Conservation (phyloP, 2,888 invertebrate genomes). For the Hirtodrosophila alboralis region DNA sequence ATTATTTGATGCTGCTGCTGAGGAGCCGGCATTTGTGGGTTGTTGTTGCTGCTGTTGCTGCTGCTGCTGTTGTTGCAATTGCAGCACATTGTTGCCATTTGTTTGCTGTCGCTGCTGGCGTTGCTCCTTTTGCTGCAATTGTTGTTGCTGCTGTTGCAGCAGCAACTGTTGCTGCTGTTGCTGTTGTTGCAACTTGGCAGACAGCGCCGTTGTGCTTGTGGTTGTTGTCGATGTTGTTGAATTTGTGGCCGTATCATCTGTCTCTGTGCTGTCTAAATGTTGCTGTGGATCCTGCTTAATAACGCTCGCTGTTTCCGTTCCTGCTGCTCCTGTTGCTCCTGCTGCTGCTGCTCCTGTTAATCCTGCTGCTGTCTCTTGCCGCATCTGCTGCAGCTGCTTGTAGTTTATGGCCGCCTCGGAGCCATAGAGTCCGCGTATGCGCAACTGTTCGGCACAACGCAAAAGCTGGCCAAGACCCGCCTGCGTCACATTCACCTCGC, state of each 20-base stretch:
- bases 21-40: constrained; percentile 38
- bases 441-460: constrained; percentile 92
- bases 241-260: constrained; percentile 71
- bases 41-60: constrained; percentile 51
- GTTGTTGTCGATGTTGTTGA: constrained; percentile 76
- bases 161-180: constrained; percentile 42
- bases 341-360: constrained; percentile 10
- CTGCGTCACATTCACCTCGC: constrained; percentile 94
- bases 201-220: constrained; percentile 58
- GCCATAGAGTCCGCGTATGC: constrained; percentile 88
- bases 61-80: constrained; percentile 48
- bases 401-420: constrained; percentile 83
- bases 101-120: constrained; percentile 49
- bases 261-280: constrained; percentile 69
- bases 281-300: background rate
- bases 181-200: constrained; percentile 52
- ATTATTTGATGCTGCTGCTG: constrained; percentile 59
- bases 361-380: constrained; percentile 46
- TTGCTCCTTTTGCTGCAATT: constrained; percentile 43
- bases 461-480: constrained; percentile 92
- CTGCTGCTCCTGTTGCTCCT: constrained; percentile 3
- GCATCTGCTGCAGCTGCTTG: constrained; percentile 80
- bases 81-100: constrained; percentile 60
- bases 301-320: background rate
- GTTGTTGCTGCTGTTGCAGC: constrained; percentile 47